These are phyloP conservation scores for Anastrepha ludens DNA, from an alignment of 1,140 invertebrate species.

Conservation along the genomic window DNA sequence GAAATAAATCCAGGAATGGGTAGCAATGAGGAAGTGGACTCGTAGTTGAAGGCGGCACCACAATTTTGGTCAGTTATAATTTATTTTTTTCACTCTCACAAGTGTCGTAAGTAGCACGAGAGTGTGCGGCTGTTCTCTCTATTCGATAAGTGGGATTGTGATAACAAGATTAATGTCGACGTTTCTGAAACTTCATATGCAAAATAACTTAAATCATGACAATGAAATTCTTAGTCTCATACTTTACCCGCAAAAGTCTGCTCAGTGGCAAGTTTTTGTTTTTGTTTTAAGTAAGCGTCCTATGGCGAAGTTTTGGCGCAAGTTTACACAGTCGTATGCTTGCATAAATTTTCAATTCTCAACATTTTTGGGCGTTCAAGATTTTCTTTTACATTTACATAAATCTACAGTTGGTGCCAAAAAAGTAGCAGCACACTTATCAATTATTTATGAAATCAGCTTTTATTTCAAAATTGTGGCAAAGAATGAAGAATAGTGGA, in stretches of 20 bases:
- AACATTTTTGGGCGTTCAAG: neutral
- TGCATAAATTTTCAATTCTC: neutral
- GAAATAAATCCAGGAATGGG: neutral
- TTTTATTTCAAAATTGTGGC: no score
- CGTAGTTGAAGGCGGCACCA: neutral
- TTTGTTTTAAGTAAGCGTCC: neutral
- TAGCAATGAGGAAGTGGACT: no score
- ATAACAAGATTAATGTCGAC: neutral
- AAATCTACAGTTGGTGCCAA: neutral
- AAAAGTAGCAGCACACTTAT: neutral
- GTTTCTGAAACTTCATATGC: neutral
- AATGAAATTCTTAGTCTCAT: neutral
- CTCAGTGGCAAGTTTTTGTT: neutral
- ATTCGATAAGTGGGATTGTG: neutral
- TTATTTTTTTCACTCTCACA: neutral
- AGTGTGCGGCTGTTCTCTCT: neutral
- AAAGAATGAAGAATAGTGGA: no score
- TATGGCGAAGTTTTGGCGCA: neutral
- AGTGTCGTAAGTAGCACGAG: no score
- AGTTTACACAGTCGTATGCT: conserved; percentile 16
- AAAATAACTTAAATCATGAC: neutral
- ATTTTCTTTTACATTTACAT: neutral
- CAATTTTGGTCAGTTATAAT: neutral
- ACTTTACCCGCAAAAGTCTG: neutral
- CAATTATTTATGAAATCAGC: no score